Conservation (phyloP, 2,888 invertebrate genomes). For the Limnephilus auricula region DNA sequence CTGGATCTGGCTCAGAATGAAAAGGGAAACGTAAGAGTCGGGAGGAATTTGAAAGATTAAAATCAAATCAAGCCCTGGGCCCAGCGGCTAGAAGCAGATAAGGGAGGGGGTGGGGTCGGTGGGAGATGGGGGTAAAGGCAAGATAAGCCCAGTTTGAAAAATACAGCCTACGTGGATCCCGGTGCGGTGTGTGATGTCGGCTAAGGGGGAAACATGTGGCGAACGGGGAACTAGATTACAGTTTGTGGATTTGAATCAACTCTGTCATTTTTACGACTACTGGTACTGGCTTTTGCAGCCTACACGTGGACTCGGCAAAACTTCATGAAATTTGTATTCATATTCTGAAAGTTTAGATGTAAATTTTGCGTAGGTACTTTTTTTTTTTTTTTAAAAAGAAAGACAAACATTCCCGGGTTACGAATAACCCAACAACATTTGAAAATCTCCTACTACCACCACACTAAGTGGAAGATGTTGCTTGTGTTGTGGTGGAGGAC, state of each 20-base stretch:
- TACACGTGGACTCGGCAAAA: neutral
- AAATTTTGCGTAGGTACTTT: neutral
- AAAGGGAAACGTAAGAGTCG: conserved; percentile 14
- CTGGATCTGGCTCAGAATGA: conserved; percentile 3
- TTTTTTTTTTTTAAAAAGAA: too few relatives aligned
- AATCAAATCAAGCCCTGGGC: conserved; percentile 41
- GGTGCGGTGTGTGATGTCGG: neutral
- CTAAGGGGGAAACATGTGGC: neutral
- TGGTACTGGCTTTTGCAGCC: neutral
- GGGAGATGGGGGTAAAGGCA: neutral
- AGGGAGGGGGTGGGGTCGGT: neutral
- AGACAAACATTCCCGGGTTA: too few relatives aligned
- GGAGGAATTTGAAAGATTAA: conserved; percentile 39
- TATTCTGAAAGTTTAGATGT: neutral
- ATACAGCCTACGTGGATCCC: conserved; percentile 8
- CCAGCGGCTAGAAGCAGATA: neutral
- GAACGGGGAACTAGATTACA: neutral
- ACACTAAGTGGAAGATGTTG: too few relatives aligned
- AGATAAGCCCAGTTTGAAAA: neutral
- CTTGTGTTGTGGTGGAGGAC: too few relatives aligned
- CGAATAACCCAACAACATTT: too few relatives aligned
- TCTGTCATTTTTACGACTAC: neutral
- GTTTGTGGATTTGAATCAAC: conserved; percentile 2
- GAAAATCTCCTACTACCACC: too few relatives aligned
- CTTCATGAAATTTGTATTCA: neutral